Percentiles rank a stretch among this genome's conserved stretches.
Conservation (phyloP, 2,113 vertebrate genomes). For the Notothenia rossii region DNA sequence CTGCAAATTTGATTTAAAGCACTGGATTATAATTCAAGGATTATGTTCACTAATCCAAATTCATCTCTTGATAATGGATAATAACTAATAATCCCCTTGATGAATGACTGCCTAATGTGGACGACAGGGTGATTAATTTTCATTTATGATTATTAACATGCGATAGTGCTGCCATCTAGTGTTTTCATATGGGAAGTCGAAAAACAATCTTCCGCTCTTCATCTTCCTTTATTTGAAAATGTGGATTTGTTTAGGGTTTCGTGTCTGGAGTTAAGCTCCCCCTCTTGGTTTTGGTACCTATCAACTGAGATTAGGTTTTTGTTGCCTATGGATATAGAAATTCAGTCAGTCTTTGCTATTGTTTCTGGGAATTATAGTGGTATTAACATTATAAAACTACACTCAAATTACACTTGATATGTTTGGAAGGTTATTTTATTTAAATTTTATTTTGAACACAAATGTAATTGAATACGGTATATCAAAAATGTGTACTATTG, state of each 20-base stretch:
- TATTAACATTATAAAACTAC: background rate
- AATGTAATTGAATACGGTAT: background rate
- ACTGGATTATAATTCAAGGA: conserved; percentile 64
- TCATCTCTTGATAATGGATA: conserved; percentile 62
- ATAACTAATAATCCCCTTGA: conserved; percentile 69
- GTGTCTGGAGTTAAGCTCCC: background rate
- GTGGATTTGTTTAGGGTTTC: background rate
- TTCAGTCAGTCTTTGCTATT: background rate
- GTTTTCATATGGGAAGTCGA: conserved; percentile 9
- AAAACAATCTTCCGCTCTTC: background rate
- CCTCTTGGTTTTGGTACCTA: background rate
- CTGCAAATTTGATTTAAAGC: conserved; percentile 58
- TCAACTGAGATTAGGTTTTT: background rate
- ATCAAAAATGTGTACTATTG: too few relatives aligned
- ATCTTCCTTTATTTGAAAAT: background rate
- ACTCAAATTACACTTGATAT: background rate
- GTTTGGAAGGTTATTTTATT: background rate
- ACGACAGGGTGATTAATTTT: background rate
- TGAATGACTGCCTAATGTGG: conserved; percentile 44
- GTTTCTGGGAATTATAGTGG: background rate
- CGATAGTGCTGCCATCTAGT: conserved; percentile 73
- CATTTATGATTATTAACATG: background rate
- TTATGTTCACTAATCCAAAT: conserved; percentile 68
- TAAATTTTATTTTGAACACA: background rate
- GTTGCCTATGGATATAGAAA: too few relatives aligned